Percentiles rank a stretch among this genome's conserved stretches.
These are phyloP conservation scores for Paramacrobiotus metropolitanus DNA, from an alignment of 1,140 invertebrate genomes.

Conservation along the genomic window DNA sequence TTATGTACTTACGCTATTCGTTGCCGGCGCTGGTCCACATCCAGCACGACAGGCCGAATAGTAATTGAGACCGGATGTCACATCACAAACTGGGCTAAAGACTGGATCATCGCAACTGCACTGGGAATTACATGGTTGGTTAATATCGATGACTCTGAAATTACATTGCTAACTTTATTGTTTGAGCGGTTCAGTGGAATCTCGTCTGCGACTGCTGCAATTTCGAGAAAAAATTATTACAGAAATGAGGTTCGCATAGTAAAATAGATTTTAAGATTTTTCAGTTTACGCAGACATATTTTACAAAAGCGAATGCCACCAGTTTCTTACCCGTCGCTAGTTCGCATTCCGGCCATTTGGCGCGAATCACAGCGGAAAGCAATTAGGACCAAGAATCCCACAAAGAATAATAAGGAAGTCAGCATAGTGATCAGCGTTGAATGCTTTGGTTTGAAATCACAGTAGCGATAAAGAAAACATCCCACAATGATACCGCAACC, in stretches of 20 bases:
- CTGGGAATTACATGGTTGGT: background rate
- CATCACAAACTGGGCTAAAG: background rate
- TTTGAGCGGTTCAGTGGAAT: too few relatives aligned
- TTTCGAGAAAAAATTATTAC: too few relatives aligned
- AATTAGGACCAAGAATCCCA: background rate
- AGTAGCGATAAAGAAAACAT: background rate
- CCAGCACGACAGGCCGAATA: constrained; percentile 70
- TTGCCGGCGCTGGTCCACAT: constrained; percentile 35
- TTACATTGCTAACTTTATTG: too few relatives aligned
- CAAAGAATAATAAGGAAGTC: background rate
- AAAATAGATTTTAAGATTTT: background rate
- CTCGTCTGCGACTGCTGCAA: too few relatives aligned
- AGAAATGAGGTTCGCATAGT: background rate
- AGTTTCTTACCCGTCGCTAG: background rate
- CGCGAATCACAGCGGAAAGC: background rate
- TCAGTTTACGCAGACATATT: background rate
- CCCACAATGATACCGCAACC: background rate
- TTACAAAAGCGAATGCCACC: background rate
- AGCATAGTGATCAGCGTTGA: background rate
- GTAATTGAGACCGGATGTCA: constrained; percentile 38
- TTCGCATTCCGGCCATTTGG: background rate
- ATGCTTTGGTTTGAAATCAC: constrained; percentile 4
- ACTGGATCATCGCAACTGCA: background rate
- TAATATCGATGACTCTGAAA: background rate
- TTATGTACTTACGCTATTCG: constrained; percentile 3